These are phyloP conservation scores for Torymus tubicola DNA, from an alignment of 2,888 invertebrate genomes.

Conservation along the genomic window DNA sequence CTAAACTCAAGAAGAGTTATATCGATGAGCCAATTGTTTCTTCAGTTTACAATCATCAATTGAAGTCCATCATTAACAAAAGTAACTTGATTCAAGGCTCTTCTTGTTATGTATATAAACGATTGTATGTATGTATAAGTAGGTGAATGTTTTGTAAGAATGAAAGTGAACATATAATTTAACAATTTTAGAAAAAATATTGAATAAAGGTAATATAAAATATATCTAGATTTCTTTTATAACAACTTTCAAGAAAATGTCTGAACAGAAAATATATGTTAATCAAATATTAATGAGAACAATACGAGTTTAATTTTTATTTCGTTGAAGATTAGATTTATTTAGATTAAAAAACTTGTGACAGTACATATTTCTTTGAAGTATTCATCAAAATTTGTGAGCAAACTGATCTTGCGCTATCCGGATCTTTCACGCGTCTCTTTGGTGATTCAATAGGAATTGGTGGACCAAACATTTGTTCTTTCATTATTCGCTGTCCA, in stretches of 20 bases:
- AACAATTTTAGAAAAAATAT: slow-evolving; percentile 39
- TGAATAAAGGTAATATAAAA: slow-evolving; percentile 32
- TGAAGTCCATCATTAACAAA: too few relatives aligned
- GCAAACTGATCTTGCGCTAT: slow-evolving; percentile 60
- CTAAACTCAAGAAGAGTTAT: slow-evolving; percentile 38
- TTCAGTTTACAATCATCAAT: too few relatives aligned
- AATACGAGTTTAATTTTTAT: slow-evolving; percentile 9
- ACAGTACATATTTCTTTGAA: slow-evolving; percentile 31
- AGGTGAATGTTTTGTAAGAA: slow-evolving; percentile 48
- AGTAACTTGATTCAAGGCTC: slow-evolving; percentile 19
- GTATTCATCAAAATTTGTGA: slow-evolving; percentile 54
- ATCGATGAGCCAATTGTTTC: neutral
- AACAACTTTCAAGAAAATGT: slow-evolving; percentile 33
- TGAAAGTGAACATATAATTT: slow-evolving; percentile 36
- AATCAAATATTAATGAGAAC: slow-evolving; percentile 10
- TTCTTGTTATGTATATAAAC: slow-evolving; percentile 51
- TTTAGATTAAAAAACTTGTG: slow-evolving; percentile 41
- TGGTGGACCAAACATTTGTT: slow-evolving; percentile 58
- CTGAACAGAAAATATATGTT: slow-evolving; percentile 10
- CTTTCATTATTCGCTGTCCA: slow-evolving; percentile 62
- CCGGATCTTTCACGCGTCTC: slow-evolving; percentile 50
- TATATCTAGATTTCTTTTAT: slow-evolving; percentile 40
- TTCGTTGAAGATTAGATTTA: neutral
- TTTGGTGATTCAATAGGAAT: slow-evolving; percentile 57
- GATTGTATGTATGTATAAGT: slow-evolving; percentile 29